phyloP scores from a whole-genome alignment of 2,888 invertebrate species.

The Camponotus fellah region DNA sequence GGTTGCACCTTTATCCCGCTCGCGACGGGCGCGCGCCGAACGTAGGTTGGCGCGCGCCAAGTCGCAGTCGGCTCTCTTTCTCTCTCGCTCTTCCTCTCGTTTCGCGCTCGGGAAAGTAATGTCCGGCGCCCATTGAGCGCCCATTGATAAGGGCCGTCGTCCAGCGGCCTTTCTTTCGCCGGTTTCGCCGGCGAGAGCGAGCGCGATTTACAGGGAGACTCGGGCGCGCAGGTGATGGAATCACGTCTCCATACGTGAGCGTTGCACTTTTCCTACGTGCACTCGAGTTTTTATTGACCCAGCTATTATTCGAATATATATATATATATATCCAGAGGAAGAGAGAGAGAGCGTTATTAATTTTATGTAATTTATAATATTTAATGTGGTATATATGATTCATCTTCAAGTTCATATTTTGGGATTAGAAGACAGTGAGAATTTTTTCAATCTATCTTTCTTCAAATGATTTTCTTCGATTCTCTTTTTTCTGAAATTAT shows the following conservation, averaged over 20 bases:
- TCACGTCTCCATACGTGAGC: conserved; percentile 37
- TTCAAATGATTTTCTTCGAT: background rate
- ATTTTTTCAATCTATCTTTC: background rate
- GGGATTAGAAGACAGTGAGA: background rate
- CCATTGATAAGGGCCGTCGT: conserved; percentile 73
- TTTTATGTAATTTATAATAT: background rate
- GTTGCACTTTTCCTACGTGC: background rate
- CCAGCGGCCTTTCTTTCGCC: conserved; percentile 69
- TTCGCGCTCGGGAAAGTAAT: conserved; percentile 72
- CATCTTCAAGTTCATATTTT: background rate
- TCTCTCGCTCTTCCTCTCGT: conserved; percentile 18
- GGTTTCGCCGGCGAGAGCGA: conserved; percentile 13
- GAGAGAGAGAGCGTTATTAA: background rate
- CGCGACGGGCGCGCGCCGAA: conserved; percentile 59
- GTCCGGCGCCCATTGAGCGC: conserved; percentile 77
- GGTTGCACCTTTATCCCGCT: conserved; percentile 60
- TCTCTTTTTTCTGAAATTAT: background rate
- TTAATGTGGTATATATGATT: background rate
- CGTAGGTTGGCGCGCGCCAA: conserved; percentile 68
- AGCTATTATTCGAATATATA: background rate
- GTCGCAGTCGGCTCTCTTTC: conserved; percentile 27
- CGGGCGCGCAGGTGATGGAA: conserved; percentile 43
- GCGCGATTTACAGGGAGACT: conserved; percentile 47
- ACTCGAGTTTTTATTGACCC: background rate
- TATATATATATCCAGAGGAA: background rate